These are phyloP conservation scores for Gracilinanus agilis DNA, from an alignment of 2,113 vertebrate genomes.

Conservation along the genomic window DNA sequence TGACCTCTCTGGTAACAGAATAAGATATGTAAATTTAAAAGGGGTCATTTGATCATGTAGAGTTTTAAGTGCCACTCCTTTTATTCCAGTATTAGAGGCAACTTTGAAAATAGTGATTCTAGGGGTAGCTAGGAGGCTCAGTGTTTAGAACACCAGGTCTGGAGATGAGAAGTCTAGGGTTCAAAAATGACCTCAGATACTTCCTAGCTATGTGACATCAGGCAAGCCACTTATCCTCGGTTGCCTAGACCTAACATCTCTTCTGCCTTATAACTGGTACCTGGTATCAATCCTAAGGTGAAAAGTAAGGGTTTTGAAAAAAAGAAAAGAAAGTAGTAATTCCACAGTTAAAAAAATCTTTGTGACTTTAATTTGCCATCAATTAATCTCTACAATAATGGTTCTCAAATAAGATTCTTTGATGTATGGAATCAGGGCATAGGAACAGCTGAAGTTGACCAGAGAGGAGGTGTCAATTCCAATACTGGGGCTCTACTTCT, in stretches of 20 bases:
- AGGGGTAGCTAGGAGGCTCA: too few relatives aligned
- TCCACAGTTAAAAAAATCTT: not conserved
- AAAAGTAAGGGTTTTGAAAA: too few relatives aligned
- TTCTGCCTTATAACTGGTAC: too few relatives aligned
- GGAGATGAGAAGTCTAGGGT: too few relatives aligned
- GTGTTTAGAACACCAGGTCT: too few relatives aligned
- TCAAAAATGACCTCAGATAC: too few relatives aligned
- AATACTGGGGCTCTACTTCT: not conserved
- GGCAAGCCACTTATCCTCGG: too few relatives aligned
- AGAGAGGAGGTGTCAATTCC: not conserved
- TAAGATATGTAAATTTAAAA: not conserved
- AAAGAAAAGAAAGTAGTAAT: not conserved
- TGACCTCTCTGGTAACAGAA: not conserved
- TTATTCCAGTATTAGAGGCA: slow-evolving; percentile 27
- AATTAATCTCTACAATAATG: not conserved
- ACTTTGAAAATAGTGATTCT: not conserved
- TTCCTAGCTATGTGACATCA: too few relatives aligned
- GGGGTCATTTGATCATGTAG: not conserved
- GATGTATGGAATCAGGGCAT: not conserved
- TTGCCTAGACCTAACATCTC: too few relatives aligned
- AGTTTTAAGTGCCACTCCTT: not conserved
- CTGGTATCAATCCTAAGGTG: too few relatives aligned
- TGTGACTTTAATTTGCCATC: not conserved
- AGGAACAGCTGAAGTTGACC: not conserved
- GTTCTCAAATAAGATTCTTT: not conserved